Evolutionary conservation across 2,888 invertebrate genomes (phyloP), one percentile per base, ranked within the genome.

Genomic region (Colletes collaris): DNA sequence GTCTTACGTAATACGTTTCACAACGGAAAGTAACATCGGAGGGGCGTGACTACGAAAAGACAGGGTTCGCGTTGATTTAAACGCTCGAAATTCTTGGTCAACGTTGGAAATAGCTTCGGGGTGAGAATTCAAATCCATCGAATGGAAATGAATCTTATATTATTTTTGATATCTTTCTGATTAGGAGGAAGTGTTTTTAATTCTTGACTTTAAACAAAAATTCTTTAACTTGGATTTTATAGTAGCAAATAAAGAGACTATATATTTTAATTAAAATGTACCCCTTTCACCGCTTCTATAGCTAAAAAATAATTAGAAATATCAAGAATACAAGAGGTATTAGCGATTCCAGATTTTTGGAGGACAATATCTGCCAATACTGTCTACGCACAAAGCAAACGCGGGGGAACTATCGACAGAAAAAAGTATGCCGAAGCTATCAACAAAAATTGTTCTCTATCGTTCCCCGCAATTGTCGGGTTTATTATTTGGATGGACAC

Each of bases 31-130:
- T 68, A 64, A 64, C 63, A 50, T 44, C 27, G n/a, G 19, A 63
- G 13, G 19, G 67, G 58, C 35, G 63, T 55, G 35, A 2, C 13
- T n/a, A 27, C 2, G n/a, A 3, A 8, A 7, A 58, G 50, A 52
- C 8, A 46, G 44, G 46, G 35, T 8, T 27, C 8, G 16, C 27
- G 68, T 68, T 64, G 53, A 76, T 78, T 76, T 74, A 40, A n/a
- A 5, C 11, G 8, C 11, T 7, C 13, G 60, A 19, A 40, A 68
- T 49, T 63, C 40, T 68, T 58, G 68, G 37, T 52, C 58, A 67
- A 2, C n/a, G 7, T 7, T 8, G 44, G 10, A 46, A 8, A 10
- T 46, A 10, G 44, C 44, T 8, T 6, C 44, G 44, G 44, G 44
- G 44, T 10, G 44, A 6, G 3, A 46, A 56, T 56, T 11, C 27